Base-by-base conservation (phyloP, 2,113 vertebrate genomes). In the Entomyzon cyanotis region DNA sequence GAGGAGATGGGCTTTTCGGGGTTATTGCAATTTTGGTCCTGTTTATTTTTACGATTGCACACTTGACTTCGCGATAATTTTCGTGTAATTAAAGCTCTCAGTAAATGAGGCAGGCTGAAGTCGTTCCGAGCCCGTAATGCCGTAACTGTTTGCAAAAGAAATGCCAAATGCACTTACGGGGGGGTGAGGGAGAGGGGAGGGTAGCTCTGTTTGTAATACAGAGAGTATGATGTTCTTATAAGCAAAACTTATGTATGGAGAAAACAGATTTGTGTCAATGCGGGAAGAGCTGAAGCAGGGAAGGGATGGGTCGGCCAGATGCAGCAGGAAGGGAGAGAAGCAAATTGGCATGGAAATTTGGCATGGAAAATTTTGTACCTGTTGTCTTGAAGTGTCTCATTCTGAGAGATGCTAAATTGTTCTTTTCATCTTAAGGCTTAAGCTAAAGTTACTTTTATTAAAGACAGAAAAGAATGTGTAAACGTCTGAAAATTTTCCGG, bases 181-280 rank as follows among this genome's bases (percentile, higher is more conserved):
- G 4, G 27, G n/a, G 12, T 44, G 46, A 53, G 27, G 8, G 50
- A 24, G 27, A 22, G 24, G 23, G 13, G 25, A 37, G 8, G 35
- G 17, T 27, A 62, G 16, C 41, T 82, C 7, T 23, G 20, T 12
- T 39, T 56, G 3, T 8, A 56, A 39, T 3, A 14, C 39, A 24
- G 17, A 31, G 71, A 52, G 14, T 9, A 8, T 5, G 16, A 3
- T 5, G 7, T 31, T 23, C 35, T 33, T 28, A 1, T 0, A 41
- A 53, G 10, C 7, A 15, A 56, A 83, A 44, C 4, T 59, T 39
- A 2, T 0, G 12, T 7, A 5, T 2, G 67, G 9, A 22, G 37
- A 31, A 47, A 53, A 46, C 1, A 19, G 31, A 20, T 68, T 56
- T n/a, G 41, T 83, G 37, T 3, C 63, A 9, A 1, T 2, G 27